These are phyloP conservation scores for Phodopus roborovskii DNA, from an alignment of 2,113 vertebrate species.

Conservation along the genomic window DNA sequence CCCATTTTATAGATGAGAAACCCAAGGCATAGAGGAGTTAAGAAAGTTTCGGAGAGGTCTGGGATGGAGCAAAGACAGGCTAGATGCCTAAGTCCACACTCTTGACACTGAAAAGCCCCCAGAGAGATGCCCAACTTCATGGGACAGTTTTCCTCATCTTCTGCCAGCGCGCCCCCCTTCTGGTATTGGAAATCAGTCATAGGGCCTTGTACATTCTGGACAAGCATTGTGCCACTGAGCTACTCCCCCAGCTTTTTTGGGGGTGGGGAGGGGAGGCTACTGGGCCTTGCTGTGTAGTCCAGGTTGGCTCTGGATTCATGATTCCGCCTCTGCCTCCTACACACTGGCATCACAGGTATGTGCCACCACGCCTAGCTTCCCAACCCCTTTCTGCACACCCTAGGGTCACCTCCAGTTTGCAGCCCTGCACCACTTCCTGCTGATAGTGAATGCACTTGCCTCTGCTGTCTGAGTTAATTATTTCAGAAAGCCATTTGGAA, in stretches of 20 bases:
- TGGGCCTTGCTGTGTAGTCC: no score
- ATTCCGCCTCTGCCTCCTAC: neutral
- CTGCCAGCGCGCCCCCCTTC: neutral
- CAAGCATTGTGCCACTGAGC: neutral
- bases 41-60: neutral
- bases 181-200: neutral
- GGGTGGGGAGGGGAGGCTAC: neutral
- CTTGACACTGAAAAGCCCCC: neutral
- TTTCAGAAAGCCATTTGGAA: conserved; percentile 57
- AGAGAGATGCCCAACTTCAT: neutral
- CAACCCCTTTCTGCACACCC: neutral
- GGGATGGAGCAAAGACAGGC: neutral
- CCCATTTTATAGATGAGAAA: neutral
- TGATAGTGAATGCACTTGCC: neutral
- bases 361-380: neutral
- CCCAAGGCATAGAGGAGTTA: neutral
- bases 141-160: neutral
- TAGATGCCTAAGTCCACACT: neutral
- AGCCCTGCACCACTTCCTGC: neutral
- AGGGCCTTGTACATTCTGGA: neutral
- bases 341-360: neutral
- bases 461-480: conserved; percentile 55
- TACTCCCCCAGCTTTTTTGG: no score
- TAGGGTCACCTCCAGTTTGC: neutral
- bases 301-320: neutral